Evolutionary conservation across 2,888 invertebrate species (phyloP).

Genomic region (Meghimatium bilineatum): DNA sequence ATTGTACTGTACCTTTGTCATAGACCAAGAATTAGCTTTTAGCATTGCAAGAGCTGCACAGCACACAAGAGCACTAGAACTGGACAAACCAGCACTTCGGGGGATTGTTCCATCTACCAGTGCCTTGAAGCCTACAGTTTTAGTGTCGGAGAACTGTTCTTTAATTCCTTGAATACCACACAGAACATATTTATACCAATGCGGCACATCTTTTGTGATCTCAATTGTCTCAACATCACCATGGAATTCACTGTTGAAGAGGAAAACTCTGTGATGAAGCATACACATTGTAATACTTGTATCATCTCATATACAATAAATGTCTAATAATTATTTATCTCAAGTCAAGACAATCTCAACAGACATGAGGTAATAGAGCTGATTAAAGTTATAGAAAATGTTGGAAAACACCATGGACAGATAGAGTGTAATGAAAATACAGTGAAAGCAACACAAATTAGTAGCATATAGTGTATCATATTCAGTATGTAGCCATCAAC

Average conservation of each 20-base stretch:
- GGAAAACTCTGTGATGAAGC: constrained; percentile 12
- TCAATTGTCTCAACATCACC: constrained; percentile 60
- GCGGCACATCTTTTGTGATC: constrained; percentile 77
- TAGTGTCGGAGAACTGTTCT: constrained; percentile 79
- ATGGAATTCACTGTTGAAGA: constrained; percentile 62
- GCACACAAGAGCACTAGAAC: constrained; percentile 97
- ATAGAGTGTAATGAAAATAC: no score
- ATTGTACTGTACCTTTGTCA: constrained; percentile 66
- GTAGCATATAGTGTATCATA: no score
- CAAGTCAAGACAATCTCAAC: no score
- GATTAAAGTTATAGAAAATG: no score
- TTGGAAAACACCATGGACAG: no score
- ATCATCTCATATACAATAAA: no score
- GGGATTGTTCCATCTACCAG: constrained; percentile 92
- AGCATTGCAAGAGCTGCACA: constrained; percentile 90
- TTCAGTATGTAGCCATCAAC: no score
- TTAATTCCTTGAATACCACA: constrained; percentile 93
- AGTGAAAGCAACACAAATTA: no score
- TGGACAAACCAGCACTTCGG: constrained; percentile 94
- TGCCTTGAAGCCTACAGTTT: constrained; percentile 82
- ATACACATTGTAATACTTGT: no score
- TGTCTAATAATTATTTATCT: no score
- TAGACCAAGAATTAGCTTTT: constrained; percentile 79
- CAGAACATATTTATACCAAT: constrained; percentile 95
- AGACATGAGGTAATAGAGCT: no score